A percentile compares a stretch with the other conserved stretches of the same genome.
phyloP scores from a whole-genome alignment of 1,140 invertebrate species.

The Drosophila yakuba region DNA sequence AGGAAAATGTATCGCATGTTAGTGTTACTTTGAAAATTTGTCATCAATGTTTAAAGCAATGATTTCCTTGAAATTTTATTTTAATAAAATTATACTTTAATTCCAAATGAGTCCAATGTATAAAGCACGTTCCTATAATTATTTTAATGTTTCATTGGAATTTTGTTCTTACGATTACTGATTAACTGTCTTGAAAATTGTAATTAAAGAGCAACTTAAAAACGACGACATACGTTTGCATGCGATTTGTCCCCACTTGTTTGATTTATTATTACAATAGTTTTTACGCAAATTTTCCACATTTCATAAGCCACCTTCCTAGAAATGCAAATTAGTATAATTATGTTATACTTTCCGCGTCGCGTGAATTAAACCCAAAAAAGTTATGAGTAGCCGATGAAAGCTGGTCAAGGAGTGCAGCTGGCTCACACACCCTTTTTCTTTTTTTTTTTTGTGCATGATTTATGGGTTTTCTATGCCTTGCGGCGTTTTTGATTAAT shows the following conservation, averaged over 20 bases:
- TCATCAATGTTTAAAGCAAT: too few relatives aligned
- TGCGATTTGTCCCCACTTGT: constrained; percentile 35
- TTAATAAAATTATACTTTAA: not conserved
- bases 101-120: too few relatives aligned
- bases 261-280: constrained; percentile 74
- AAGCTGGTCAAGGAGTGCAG: constrained; percentile 48
- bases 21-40: too few relatives aligned
- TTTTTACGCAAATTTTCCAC: constrained; percentile 65
- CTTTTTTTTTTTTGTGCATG: constrained; percentile 18
- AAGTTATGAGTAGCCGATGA: constrained; percentile 29
- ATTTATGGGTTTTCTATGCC: constrained; percentile 57
- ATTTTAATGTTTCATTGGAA: not conserved
- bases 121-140: too few relatives aligned
- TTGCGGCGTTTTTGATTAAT: constrained; percentile 68
- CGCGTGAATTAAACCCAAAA: constrained; percentile 20
- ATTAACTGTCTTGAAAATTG: too few relatives aligned
- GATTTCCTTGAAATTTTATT: not conserved
- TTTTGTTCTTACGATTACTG: too few relatives aligned
- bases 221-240: not conserved
- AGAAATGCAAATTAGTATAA: constrained; percentile 78
- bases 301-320: constrained; percentile 33
- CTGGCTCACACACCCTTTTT: constrained; percentile 28
- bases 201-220: constrained; percentile 18
- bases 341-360: constrained; percentile 59
- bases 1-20: too few relatives aligned